phyloP scores from a whole-genome alignment of 1,140 invertebrate genomes.

The Phthorimaea operculella region DNA sequence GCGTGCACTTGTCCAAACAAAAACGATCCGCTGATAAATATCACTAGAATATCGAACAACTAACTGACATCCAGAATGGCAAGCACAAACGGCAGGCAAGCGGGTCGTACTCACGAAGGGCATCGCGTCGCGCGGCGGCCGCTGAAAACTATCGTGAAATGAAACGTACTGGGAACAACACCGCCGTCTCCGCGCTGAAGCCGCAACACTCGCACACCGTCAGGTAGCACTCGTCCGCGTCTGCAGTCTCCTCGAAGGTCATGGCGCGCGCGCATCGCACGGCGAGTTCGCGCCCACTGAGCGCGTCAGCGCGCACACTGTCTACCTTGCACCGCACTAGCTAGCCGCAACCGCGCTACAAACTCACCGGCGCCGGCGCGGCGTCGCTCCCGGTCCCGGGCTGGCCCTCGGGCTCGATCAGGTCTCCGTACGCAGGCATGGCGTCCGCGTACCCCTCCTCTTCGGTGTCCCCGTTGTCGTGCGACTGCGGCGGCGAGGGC shows the following conservation, averaged over 20 bases:
- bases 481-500: constrained; percentile 46
- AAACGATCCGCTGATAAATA: background rate
- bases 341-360: constrained; percentile 9
- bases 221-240: constrained; percentile 53
- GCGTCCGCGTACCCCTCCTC: constrained; percentile 54
- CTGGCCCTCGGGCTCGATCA: constrained; percentile 51
- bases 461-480: constrained; percentile 44
- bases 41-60: background rate
- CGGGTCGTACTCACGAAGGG: constrained; percentile 56
- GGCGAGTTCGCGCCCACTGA: constrained; percentile 37
- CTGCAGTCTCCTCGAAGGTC: constrained; percentile 58
- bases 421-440: constrained; percentile 63
- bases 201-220: constrained; percentile 66
- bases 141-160: constrained; percentile 56
- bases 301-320: constrained; percentile 20
- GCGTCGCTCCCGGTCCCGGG: constrained; percentile 26
- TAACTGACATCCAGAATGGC: constrained; percentile 16
- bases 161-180: constrained; percentile 61
- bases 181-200: constrained; percentile 62
- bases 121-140: constrained; percentile 43
- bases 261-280: constrained; percentile 61
- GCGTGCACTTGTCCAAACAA: constrained; percentile 31
- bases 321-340: constrained; percentile 13
- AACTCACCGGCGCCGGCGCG: constrained; percentile 40
- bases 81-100: constrained; percentile 30